Conservation (phyloP, 37 sponge, comb jelly and placozoan species). For the Cliona cf. orientalis region DNA sequence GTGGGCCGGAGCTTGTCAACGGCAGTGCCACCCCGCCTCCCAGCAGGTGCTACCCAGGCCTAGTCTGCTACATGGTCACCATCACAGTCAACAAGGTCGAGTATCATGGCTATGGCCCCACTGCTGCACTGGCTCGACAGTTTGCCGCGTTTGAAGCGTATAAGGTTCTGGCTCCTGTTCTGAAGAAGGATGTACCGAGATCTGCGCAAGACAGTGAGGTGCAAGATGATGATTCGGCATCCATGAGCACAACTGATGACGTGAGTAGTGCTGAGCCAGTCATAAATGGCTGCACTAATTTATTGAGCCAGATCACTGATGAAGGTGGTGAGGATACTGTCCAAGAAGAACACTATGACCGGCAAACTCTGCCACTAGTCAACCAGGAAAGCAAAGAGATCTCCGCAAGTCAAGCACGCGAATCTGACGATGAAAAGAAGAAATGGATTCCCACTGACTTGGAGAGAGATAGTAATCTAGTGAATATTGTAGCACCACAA, state of each 20-base stretch:
- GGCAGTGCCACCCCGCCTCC: conserved; percentile 59
- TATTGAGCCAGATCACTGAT: too few relatives aligned
- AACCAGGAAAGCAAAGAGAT: too few relatives aligned
- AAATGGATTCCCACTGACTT: too few relatives aligned
- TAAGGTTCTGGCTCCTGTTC: neutral
- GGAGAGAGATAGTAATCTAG: too few relatives aligned
- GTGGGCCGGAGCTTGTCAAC: conserved; percentile 10
- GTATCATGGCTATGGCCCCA: conserved; percentile 47
- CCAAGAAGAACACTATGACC: too few relatives aligned
- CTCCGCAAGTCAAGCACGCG: too few relatives aligned
- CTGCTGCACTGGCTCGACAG: conserved; percentile 16
- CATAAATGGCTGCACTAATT: neutral
- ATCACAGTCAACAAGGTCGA: neutral
- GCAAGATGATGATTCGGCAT: neutral
- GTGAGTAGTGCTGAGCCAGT: neutral
- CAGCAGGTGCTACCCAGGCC: conserved; percentile 26
- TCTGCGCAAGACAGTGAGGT: neutral
- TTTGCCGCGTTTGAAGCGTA: conserved; percentile 31
- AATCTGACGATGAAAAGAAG: too few relatives aligned
- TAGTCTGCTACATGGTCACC: conserved; percentile 34
- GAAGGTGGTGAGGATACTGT: too few relatives aligned
- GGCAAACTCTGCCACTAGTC: too few relatives aligned
- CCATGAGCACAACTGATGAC: neutral
- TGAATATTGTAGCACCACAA: too few relatives aligned
- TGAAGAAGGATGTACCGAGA: neutral